phyloP scores from a whole-genome alignment of 2,797 vertebrate genomes.

The Arnoldichthys spilopterus region DNA sequence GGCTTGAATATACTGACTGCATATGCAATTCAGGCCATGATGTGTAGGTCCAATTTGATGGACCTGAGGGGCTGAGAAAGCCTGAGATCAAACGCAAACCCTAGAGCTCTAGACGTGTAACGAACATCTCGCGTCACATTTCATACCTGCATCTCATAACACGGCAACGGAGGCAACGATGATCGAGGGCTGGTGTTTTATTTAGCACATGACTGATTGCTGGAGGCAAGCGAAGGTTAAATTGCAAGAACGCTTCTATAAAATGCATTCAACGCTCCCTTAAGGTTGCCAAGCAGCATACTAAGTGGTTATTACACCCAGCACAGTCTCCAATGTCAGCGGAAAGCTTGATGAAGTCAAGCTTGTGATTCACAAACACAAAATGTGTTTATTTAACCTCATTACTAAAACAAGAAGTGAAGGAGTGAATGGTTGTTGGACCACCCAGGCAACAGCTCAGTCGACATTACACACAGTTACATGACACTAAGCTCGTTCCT shows the following conservation, averaged over 20 bases:
- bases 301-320: neutral
- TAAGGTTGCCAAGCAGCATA: neutral
- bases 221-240: neutral
- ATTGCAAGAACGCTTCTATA: neutral
- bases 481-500: too few species aligned
- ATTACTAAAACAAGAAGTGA: neutral
- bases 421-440: neutral
- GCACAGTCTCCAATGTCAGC: neutral
- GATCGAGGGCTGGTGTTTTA: neutral
- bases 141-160: neutral
- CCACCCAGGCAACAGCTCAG: neutral
- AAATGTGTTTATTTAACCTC: conserved; percentile 14
- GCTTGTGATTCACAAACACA: conserved; percentile 3
- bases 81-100: too few species aligned
- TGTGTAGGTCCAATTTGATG: neutral
- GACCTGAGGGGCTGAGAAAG: neutral
- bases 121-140: neutral
- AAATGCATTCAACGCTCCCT: conserved; percentile 1
- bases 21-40: neutral
- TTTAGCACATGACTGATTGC: neutral
- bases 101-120: neutral
- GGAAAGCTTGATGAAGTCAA: neutral
- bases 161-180: neutral
- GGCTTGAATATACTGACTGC: neutral
- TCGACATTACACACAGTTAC: neutral